Percentiles rank a stretch among this genome's conserved stretches.
Evolutionary conservation across 2,888 invertebrate species (phyloP).

Genomic region (Epinotia demarniana): DNA sequence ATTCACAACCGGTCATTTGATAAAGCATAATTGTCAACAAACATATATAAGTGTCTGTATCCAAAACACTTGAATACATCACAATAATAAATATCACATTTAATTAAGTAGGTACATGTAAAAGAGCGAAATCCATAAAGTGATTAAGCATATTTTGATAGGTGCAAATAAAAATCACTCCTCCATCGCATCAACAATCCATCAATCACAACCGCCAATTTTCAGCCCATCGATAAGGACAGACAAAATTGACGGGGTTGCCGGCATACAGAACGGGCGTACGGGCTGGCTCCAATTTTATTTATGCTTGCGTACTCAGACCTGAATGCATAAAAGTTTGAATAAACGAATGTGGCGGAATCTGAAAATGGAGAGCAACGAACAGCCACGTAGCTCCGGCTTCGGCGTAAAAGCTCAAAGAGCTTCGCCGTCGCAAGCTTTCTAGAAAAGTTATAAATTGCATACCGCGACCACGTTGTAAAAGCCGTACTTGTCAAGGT

Average conservation of each 20-base stretch:
- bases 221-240: constrained; percentile 39
- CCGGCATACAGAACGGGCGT: constrained; percentile 27
- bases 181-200: constrained; percentile 36
- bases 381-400: constrained; percentile 23
- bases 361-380: constrained; percentile 36
- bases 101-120: background rate
- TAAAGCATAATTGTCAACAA: constrained; percentile 36
- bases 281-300: constrained; percentile 32
- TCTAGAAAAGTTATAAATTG: constrained; percentile 44
- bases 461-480: constrained; percentile 36
- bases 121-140: background rate
- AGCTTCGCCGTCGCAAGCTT: constrained; percentile 39
- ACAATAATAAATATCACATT: background rate
- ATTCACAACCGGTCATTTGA: constrained; percentile 42
- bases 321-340: constrained; percentile 42
- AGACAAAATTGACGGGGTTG: constrained; percentile 35
- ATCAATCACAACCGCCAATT: constrained; percentile 43
- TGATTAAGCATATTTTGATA: constrained; percentile 27
- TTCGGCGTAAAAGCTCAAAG: constrained; percentile 37
- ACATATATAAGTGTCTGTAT: constrained; percentile 20
- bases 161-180: constrained; percentile 24
- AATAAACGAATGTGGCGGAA: constrained; percentile 41
- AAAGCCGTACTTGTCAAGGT: constrained; percentile 36
- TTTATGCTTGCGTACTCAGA: constrained; percentile 36
- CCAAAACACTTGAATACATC: constrained; percentile 5